Conservation (phyloP, 2,797 vertebrate species). For the Streptopelia turtur region DNA sequence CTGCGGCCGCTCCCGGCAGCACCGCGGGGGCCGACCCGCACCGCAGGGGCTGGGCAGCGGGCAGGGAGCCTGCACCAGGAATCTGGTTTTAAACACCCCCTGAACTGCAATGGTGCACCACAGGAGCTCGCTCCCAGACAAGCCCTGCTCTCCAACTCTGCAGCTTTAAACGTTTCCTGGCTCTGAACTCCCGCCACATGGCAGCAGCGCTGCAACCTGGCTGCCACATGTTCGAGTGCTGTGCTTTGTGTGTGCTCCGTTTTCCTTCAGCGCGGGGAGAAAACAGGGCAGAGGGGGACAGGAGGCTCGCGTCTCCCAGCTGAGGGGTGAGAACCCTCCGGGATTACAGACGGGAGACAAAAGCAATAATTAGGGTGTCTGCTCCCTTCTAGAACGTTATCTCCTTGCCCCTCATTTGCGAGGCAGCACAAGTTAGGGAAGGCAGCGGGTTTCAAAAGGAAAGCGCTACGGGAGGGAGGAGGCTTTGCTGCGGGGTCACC, state of each 20-base stretch:
- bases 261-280: neutral
- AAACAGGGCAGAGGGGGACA: conserved; percentile 14
- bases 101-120: rapidly evolving
- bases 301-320: conserved; percentile 7
- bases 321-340: neutral
- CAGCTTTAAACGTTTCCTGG: conserved; percentile 73
- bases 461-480: neutral
- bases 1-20: neutral
- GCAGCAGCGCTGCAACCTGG: conserved; percentile 70
- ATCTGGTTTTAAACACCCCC: neutral
- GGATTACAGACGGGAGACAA: neutral
- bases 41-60: neutral
- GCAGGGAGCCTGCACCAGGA: rapidly evolving
- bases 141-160: neutral
- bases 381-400: conserved; percentile 2
- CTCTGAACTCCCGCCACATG: conserved; percentile 62
- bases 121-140: rapidly evolving
- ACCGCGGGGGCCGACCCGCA: neutral
- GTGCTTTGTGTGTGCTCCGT: conserved; percentile 43
- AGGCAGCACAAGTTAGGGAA: neutral
- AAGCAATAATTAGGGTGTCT: neutral
- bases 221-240: conserved; percentile 75
- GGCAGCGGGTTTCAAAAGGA: neutral
- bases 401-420: conserved; percentile 8
- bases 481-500: conserved; percentile 49